A percentile compares a stretch with the other conserved stretches of the same genome.
phyloP scores from a whole-genome alignment of 2,797 vertebrate species.

The Siniperca undulata region DNA sequence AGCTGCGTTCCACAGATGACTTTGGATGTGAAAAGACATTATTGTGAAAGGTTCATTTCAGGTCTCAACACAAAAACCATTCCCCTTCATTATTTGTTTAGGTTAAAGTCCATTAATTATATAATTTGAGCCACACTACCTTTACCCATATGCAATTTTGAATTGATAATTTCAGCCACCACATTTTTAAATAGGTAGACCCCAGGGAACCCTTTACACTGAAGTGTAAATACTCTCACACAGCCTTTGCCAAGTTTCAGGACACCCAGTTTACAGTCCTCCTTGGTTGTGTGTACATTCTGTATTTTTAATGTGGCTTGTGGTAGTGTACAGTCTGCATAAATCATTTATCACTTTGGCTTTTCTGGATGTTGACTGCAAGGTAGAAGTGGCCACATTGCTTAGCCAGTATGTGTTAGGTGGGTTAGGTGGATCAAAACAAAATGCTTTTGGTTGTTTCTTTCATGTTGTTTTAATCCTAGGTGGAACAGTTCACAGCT shows the following conservation, averaged over 20 bases:
- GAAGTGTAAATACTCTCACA: constrained; percentile 26
- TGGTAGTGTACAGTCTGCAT: constrained; percentile 48
- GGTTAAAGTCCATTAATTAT: background rate
- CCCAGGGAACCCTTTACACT: constrained; percentile 1
- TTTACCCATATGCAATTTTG: background rate
- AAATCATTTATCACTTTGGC: constrained; percentile 62
- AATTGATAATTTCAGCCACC: background rate
- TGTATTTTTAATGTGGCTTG: constrained; percentile 72
- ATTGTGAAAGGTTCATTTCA: constrained; percentile 31
- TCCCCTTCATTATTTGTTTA: background rate
- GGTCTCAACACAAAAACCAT: constrained; percentile 19
- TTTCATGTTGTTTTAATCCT: constrained; percentile 16
- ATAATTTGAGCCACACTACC: background rate
- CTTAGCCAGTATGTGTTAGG: background rate
- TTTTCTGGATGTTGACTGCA: constrained; percentile 54
- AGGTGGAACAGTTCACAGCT: background rate
- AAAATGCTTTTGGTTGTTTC: background rate
- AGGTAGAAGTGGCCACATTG: constrained; percentile 42
- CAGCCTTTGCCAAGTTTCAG: constrained; percentile 4
- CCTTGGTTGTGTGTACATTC: constrained; percentile 50
- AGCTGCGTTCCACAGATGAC: constrained; percentile 15
- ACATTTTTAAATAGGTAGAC: background rate
- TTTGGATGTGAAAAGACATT: constrained; percentile 22
- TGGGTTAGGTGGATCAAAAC: constrained; percentile 24
- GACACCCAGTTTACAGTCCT: constrained; percentile 25